A percentile compares a stretch with the other conserved stretches of the same genome.
Evolutionary conservation across 2,888 invertebrate genomes (phyloP).

Genomic region (Phlogophora meticulosa): DNA sequence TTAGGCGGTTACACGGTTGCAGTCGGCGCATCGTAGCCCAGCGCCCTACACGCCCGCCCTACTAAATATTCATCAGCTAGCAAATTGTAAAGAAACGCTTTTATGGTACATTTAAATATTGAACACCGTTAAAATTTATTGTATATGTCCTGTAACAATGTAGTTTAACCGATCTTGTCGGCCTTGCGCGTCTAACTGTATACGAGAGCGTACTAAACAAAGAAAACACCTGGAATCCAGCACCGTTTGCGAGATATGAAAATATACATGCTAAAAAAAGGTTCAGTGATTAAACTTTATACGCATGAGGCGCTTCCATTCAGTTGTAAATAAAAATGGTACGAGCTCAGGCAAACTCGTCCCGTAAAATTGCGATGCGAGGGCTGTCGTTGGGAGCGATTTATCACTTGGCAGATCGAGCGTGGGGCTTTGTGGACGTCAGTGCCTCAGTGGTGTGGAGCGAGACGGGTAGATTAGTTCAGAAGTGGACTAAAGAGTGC

Average conservation of each 20-base stretch:
- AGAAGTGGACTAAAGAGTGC: constrained; percentile 73
- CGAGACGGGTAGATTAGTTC: constrained; percentile 68
- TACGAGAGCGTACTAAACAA: constrained; percentile 50
- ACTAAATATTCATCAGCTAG: constrained; percentile 86
- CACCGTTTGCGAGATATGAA: constrained; percentile 70
- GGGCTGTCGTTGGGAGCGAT: constrained; percentile 83
- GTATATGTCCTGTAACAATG: constrained; percentile 78
- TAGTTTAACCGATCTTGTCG: constrained; percentile 80
- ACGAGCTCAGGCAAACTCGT: constrained; percentile 78
- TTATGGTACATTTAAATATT: constrained; percentile 79
- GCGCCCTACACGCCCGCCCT: constrained; percentile 72
- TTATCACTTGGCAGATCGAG: constrained; percentile 83
- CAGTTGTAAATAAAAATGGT: constrained; percentile 84
- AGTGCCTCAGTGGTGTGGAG: constrained; percentile 61
- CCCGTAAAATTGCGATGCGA: constrained; percentile 78
- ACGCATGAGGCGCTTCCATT: constrained; percentile 80
- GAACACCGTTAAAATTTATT: constrained; percentile 81
- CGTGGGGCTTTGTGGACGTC: constrained; percentile 75
- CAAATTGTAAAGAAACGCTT: constrained; percentile 82
- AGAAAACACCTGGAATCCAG: constrained; percentile 65
- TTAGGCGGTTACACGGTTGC: constrained; percentile 83
- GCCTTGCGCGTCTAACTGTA: constrained; percentile 78
- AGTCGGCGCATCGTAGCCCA: constrained; percentile 68
- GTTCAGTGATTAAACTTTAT: constrained; percentile 81
- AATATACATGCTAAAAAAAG: constrained; percentile 74